These are phyloP conservation scores for Camptogramma bilineatum DNA, from an alignment of 2,888 invertebrate genomes.

Conservation along the genomic window DNA sequence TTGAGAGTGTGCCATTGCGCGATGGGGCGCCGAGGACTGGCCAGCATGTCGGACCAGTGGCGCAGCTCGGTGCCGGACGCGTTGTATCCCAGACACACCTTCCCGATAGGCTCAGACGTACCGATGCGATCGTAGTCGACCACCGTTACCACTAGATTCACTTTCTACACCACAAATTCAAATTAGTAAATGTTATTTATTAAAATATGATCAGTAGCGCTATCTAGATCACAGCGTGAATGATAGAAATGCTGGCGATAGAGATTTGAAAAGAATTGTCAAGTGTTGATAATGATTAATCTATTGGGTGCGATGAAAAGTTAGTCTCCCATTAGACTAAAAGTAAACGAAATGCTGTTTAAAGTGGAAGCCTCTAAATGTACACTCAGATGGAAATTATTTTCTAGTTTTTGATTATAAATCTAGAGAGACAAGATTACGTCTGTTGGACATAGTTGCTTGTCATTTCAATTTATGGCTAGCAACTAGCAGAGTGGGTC, in stretches of 20 bases:
- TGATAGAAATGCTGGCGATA: conserved; percentile 15
- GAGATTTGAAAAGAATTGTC: conserved; percentile 12
- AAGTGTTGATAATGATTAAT: conserved; percentile 13
- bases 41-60: conserved; percentile 99
- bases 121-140: conserved; percentile 99
- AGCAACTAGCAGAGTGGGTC: conserved; percentile 10
- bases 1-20: conserved; percentile 99
- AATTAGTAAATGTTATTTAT: conserved; percentile 26
- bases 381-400: conserved; percentile 1
- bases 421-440: conserved; percentile 5
- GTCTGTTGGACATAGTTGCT: conserved; percentile 6
- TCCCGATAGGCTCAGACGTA: conserved; percentile 99
- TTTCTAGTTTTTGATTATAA: conserved; percentile 14
- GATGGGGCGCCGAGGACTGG: conserved; percentile 99
- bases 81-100: conserved; percentile 98
- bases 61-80: conserved; percentile 99
- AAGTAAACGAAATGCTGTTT: conserved; percentile 21
- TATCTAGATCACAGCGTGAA: conserved; percentile 30
- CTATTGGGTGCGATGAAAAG: conserved; percentile 24
- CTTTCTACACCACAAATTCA: conserved; percentile 91
- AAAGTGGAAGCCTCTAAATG: conserved; percentile 26
- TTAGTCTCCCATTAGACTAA: conserved; percentile 22
- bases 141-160: conserved; percentile 98
- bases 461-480: conserved; percentile 12
- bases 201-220: conserved; percentile 19